Evolutionary conservation across 2,797 vertebrate genomes (phyloP).

Genomic region (Decapterus maruadsi): DNA sequence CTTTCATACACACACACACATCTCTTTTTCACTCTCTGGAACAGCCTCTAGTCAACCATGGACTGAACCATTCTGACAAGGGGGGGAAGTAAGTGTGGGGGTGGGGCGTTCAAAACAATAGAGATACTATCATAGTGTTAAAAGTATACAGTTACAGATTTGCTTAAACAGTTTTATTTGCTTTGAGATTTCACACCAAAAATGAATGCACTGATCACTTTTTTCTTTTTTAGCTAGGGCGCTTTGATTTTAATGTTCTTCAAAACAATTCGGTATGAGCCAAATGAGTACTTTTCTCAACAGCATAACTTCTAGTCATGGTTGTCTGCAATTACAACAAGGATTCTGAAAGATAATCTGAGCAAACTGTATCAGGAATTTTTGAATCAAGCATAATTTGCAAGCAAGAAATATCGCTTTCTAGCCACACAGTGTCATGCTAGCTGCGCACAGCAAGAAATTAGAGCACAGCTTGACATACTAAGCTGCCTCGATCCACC

Average conservation of each 20-base stretch:
- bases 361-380: neutral
- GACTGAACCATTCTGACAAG: slow-evolving; percentile 66
- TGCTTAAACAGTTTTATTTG: neutral
- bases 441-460: slow-evolving; percentile 61
- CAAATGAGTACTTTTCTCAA: slow-evolving; percentile 6
- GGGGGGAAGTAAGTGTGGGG: slow-evolving; percentile 39
- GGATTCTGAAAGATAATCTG: neutral
- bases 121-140: slow-evolving; percentile 11
- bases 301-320: neutral
- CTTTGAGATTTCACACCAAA: neutral
- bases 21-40: slow-evolving; percentile 40
- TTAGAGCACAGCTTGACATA: slow-evolving; percentile 61
- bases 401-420: slow-evolving; percentile 14
- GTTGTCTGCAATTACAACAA: neutral
- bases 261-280: neutral
- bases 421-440: slow-evolving; percentile 48
- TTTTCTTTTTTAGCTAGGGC: neutral
- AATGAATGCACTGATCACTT: neutral
- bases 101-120: slow-evolving; percentile 41
- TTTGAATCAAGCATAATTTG: neutral
- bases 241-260: neutral
- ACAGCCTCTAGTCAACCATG: slow-evolving; percentile 60
- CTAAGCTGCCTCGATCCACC: slow-evolving; percentile 43
- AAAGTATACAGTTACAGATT: slow-evolving; percentile 1
- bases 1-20: neutral